These are phyloP conservation scores for Drosophila orosa DNA, from an alignment of 1,140 invertebrate species.

Conservation along the genomic window DNA sequence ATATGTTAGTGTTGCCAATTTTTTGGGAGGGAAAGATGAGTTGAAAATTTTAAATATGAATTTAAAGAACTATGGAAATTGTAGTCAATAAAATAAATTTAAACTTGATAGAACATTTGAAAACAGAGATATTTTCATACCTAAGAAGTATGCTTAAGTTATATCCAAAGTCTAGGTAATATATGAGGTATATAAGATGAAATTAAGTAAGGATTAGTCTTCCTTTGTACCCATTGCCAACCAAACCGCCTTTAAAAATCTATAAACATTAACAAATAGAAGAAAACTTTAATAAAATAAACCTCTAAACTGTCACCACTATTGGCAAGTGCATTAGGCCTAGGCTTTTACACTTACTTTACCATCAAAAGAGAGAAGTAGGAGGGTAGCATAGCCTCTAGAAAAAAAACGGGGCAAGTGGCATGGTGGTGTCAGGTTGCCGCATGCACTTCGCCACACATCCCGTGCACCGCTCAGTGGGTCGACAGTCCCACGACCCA, in stretches of 20 bases:
- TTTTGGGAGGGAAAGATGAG: not conserved
- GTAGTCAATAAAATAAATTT: not conserved
- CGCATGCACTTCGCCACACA: slow-evolving; percentile 26
- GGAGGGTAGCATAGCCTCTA: not conserved
- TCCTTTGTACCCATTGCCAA: not conserved
- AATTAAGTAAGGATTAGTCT: not conserved
- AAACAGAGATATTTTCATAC: not conserved
- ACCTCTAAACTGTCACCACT: slow-evolving; percentile 28
- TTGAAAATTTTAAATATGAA: not conserved
- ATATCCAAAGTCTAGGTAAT: not conserved
- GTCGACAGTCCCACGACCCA: slow-evolving; percentile 50
- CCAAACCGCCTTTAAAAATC: not conserved
- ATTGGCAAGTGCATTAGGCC: slow-evolving; percentile 58
- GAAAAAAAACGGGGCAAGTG: slow-evolving; percentile 36
- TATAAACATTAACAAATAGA: not conserved
- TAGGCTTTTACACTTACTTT: slow-evolving; percentile 48
- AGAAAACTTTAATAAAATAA: not conserved
- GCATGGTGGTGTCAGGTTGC: slow-evolving; percentile 58
- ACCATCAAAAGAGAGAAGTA: slow-evolving; percentile 2
- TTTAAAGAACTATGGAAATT: not conserved
- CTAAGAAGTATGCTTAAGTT: not conserved
- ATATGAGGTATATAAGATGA: fast-evolving
- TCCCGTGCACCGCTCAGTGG: slow-evolving; percentile 21
- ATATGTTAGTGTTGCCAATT: slow-evolving; percentile 14
- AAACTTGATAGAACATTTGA: not conserved